Conservation (phyloP, 2,888 invertebrate genomes). For the Gryllus longicercus region DNA sequence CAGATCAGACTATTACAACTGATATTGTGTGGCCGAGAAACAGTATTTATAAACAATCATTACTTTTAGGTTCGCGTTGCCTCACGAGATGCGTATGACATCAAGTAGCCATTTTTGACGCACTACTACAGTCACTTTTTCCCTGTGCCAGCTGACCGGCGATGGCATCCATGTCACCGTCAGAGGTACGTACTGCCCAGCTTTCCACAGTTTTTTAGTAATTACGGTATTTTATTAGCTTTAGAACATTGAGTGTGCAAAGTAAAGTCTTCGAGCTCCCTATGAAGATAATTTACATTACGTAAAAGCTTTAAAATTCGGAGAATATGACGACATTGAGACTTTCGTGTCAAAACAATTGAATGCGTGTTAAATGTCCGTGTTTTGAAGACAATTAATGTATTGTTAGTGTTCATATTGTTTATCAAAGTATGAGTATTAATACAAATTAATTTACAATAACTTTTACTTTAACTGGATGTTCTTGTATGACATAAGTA, state of each 20-base stretch:
- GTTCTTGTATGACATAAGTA: too few relatives aligned
- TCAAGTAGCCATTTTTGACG: background rate
- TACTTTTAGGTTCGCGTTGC: too few relatives aligned
- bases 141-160: conserved; percentile 30
- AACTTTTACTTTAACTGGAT: too few relatives aligned
- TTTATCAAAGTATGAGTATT: background rate
- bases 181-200: conserved; percentile 57
- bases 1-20: too few relatives aligned
- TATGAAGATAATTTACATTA: background rate
- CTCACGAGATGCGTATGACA: background rate
- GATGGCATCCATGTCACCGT: conserved; percentile 72
- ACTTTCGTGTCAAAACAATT: conserved; percentile 8
- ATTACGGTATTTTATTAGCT: background rate
- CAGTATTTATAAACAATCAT: too few relatives aligned
- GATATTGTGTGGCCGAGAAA: too few relatives aligned
- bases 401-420: background rate
- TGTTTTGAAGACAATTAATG: background rate
- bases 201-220: background rate
- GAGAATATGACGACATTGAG: background rate
- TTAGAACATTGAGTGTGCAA: background rate
- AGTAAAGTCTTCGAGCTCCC: background rate
- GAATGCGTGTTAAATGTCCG: background rate
- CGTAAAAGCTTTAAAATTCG: background rate
- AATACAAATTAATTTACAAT: too few relatives aligned
- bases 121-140: conserved; percentile 9